Base-by-base conservation (phyloP, 2,797 vertebrate genomes). In the Periparus ater region DNA sequence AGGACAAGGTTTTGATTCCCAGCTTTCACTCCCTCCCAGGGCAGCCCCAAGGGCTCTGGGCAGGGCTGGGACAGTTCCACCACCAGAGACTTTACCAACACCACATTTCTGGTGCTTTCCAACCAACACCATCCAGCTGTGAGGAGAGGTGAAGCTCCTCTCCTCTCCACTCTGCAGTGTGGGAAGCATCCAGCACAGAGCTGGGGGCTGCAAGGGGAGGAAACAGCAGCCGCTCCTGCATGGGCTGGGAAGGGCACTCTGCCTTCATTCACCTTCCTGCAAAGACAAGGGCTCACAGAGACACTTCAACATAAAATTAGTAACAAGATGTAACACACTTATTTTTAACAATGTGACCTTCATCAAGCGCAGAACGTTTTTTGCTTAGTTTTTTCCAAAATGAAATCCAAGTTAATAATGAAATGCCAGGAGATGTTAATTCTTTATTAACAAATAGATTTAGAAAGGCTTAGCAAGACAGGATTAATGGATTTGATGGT, bases 361-460 rank as follows among this genome's bases (percentile, higher is more conserved):
- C 79, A 88, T 68, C 85, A 78, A 34, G 72, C 26, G 19, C 3
- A 0, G 25, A 71, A 84, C 16, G 2, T 17, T 88, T 88, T 92
- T 81, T 91, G 44, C 66, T 86, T 78, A 29, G 10, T 70, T 93
- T 89, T 80, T 91, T 78, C 48, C 70, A 66, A 77, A 96, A 87
- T 73, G 63, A 93, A 91, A 91, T 84, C 23, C 85, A 84, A 96
- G 82, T 88, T 85, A 90, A 67, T 88, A 51, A 50, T 26, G 5
- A 88, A 84, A 79, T 66, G 76, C 89, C 78, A 75, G 58, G 40
- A 92, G 54, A 79, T 70, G 55, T 88, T 90, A 96, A 86, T 77
- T 91, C 88, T 96, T 97, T 96, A 96, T 92, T 95, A 85, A 91
- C 74, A 83, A 94, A 93, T 80, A 79, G 83, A 73, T 91, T 93